Percentiles rank a stretch among this genome's conserved stretches.
phyloP scores from a whole-genome alignment of 2,797 vertebrate genomes.

The Amniataba percoides region DNA sequence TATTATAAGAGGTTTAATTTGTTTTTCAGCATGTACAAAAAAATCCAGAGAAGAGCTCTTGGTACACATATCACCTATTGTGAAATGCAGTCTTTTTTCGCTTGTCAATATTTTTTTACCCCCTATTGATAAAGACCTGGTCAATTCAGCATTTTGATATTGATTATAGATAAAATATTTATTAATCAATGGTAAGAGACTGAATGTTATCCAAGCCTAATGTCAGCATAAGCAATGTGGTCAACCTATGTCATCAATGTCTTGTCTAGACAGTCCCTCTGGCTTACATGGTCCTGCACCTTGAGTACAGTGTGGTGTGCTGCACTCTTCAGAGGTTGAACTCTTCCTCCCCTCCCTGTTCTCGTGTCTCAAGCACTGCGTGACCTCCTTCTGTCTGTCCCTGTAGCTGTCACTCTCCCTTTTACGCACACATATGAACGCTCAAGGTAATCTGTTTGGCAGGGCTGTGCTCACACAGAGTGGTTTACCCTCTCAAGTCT shows the following conservation, averaged over 20 bases:
- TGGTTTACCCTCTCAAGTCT: constrained; percentile 27
- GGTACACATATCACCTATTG: not conserved
- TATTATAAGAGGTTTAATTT: not conserved
- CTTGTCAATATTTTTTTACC: not conserved
- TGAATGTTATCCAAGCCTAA: constrained; percentile 4
- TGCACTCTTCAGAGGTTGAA: constrained; percentile 25
- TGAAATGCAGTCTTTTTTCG: constrained; percentile 8
- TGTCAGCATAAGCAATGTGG: constrained; percentile 22
- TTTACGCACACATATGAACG: constrained; percentile 6
- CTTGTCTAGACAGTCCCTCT: constrained; percentile 44
- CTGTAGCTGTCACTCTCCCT: constrained; percentile 44
- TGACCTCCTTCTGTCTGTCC: constrained; percentile 57
- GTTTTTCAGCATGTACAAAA: not conserved
- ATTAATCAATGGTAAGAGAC: not conserved
- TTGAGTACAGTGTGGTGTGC: constrained; percentile 26
- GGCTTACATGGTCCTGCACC: constrained; percentile 26
- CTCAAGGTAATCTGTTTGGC: constrained; percentile 49
- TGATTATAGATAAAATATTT: too few relatives aligned
- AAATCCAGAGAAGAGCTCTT: not conserved
- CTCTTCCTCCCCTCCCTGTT: not conserved
- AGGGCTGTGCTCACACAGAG: not conserved
- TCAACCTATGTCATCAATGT: constrained; percentile 24
- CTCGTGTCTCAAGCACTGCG: constrained; percentile 25
- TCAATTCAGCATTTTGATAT: not conserved
- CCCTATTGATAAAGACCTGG: not conserved